Conservation (phyloP, 2,113 vertebrate genomes). For the Protobothrops flavoviridis region DNA sequence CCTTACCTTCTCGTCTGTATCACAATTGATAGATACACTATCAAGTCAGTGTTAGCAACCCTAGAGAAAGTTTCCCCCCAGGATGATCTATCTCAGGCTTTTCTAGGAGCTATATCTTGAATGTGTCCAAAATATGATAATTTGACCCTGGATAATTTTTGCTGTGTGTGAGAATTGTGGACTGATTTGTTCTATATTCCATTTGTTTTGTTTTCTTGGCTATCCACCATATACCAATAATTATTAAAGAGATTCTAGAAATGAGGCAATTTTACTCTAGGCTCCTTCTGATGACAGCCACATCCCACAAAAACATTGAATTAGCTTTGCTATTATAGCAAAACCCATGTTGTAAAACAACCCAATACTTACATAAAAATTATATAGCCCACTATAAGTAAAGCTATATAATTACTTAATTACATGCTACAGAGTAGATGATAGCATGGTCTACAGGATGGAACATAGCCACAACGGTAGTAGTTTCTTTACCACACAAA, state of each 20-base stretch:
- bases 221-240: neutral
- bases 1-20: no score
- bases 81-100: neutral
- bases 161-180: neutral
- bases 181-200: neutral
- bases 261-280: neutral
- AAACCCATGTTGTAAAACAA: neutral
- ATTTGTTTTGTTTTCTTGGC: neutral
- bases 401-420: conserved; percentile 17
- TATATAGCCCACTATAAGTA: conserved; percentile 11
- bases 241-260: neutral
- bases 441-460: neutral
- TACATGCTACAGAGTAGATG: conserved; percentile 8
- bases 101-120: neutral
- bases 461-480: conserved; percentile 20
- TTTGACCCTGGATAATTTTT: neutral
- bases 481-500: conserved; percentile 12
- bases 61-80: neutral
- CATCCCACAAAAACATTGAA: neutral
- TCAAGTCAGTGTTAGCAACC: neutral
- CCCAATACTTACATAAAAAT: conserved; percentile 2
- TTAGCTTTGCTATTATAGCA: neutral
- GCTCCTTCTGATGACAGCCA: neutral
- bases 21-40: no score
- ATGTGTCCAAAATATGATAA: neutral